Evolutionary conservation across 2,797 vertebrate genomes (phyloP).

Genomic region (Hirundo rustica): DNA sequence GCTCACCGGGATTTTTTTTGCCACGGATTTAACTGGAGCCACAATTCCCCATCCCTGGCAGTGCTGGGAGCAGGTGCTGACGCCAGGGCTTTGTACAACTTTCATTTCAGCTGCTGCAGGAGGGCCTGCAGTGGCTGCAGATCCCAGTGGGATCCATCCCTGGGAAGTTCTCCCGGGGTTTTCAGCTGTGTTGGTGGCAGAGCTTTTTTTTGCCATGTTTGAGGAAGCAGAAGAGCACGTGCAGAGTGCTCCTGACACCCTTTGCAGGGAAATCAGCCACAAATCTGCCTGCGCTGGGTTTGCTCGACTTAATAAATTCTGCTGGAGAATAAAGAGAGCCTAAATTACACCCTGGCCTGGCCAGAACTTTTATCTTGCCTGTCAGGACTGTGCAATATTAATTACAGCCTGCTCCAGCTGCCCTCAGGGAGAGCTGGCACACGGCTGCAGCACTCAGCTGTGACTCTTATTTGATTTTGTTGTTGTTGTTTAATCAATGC

Average conservation of each 20-base stretch:
- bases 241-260: neutral
- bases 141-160: neutral
- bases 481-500: constrained; percentile 39
- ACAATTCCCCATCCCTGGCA: neutral
- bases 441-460: constrained; percentile 2
- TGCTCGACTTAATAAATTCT: constrained; percentile 54
- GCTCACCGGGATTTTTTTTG: neutral
- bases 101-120: neutral
- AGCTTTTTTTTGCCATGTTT: neutral
- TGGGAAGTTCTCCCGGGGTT: neutral
- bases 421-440: neutral
- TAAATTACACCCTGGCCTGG: constrained; percentile 53
- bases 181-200: neutral
- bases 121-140: neutral
- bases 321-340: constrained; percentile 50
- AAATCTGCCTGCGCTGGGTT: neutral
- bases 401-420: constrained; percentile 12
- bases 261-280: constrained; percentile 24
- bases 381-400: constrained; percentile 10
- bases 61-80: neutral
- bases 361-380: constrained; percentile 48
- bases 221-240: neutral
- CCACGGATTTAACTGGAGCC: neutral
- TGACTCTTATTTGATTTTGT: neutral
- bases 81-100: neutral